Percentiles rank a stretch among this genome's conserved stretches.
These are phyloP conservation scores for Tethya wilhelma DNA, from an alignment of 37 sponge, comb jelly and placozoan species.

Conservation along the genomic window DNA sequence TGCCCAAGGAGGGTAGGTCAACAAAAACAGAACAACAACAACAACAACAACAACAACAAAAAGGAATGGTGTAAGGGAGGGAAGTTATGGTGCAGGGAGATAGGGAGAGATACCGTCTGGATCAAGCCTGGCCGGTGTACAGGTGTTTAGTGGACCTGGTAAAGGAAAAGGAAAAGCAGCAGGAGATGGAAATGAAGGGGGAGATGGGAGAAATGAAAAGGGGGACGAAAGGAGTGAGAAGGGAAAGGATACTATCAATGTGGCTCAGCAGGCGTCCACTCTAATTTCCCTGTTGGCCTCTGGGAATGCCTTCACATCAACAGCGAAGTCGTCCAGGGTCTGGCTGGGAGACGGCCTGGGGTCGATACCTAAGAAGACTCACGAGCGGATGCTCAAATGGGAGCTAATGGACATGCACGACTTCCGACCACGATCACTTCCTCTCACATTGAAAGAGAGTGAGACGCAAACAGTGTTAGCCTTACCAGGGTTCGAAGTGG, in stretches of 20 bases:
- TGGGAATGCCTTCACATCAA: background rate
- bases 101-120: no score
- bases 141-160: no score
- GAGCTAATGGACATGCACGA: constrained; percentile 5
- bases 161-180: background rate
- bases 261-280: constrained; percentile 2
- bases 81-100: no score
- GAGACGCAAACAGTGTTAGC: background rate
- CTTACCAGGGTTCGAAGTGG: background rate
- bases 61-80: no score
- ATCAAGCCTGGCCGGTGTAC: no score
- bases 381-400: constrained; percentile 4
- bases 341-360: constrained; percentile 7
- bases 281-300: background rate
- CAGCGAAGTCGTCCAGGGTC: background rate
- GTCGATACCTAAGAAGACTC: background rate
- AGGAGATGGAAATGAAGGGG: background rate
- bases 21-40: no score
- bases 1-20: no score
- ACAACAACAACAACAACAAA: no score
- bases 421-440: background rate
- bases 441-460: background rate
- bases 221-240: background rate
- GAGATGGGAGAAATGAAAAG: no score
- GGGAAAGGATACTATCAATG: background rate